phyloP scores from a whole-genome alignment of 2,113 vertebrate species.

The Neotoma lepida region DNA sequence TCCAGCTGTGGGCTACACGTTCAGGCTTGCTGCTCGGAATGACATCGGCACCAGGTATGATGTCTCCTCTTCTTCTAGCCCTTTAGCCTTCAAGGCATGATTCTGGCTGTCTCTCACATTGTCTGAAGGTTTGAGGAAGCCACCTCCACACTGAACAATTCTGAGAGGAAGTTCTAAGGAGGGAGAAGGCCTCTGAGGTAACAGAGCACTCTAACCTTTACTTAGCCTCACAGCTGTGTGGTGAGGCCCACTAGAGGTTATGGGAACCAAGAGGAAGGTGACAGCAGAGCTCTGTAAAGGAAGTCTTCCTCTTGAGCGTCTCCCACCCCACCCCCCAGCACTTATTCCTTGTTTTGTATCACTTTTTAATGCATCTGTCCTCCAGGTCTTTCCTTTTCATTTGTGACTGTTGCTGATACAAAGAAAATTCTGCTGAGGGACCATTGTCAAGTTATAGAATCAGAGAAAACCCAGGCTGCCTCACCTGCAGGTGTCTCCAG shows the following conservation, averaged over 20 bases:
- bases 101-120: neutral
- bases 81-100: neutral
- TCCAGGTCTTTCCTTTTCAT: slow-evolving; percentile 58
- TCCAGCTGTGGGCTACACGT: slow-evolving; percentile 95
- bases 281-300: slow-evolving; percentile 72
- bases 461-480: neutral
- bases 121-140: neutral
- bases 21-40: slow-evolving; percentile 95
- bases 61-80: too few relatives aligned
- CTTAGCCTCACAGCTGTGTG: slow-evolving; percentile 49
- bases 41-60: slow-evolving; percentile 95
- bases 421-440: neutral
- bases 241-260: slow-evolving; percentile 7
- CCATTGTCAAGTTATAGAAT: neutral
- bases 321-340: too few relatives aligned
- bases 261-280: slow-evolving; percentile 66
- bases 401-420: slow-evolving; percentile 43
- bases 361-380: slow-evolving; percentile 38
- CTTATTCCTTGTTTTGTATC: slow-evolving; percentile 66
- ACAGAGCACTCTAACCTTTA: slow-evolving; percentile 20
- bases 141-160: slow-evolving; percentile 15
- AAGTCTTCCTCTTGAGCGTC: slow-evolving; percentile 18
- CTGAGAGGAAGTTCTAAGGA: neutral
- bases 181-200: slow-evolving; percentile 51
- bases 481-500: neutral